Evolutionary conservation across 2,888 invertebrate species (phyloP).

Genomic region (Pyrrhia umbra): DNA sequence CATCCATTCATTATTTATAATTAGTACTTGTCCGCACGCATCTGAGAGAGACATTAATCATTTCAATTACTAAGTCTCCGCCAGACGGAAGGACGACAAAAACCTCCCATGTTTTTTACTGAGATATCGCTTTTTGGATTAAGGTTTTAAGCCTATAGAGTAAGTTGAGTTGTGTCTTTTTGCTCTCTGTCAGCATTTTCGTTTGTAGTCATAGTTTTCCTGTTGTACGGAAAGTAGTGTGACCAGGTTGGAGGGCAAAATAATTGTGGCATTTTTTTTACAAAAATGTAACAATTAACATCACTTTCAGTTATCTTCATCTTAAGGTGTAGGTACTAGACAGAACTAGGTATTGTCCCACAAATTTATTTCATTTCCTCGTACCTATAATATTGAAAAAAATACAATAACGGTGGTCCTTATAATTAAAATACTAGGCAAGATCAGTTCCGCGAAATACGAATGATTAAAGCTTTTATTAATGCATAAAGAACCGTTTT

Average conservation of each 20-base stretch:
- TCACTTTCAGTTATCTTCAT: no score
- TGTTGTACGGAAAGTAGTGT: background rate
- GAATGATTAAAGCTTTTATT: slow-evolving; percentile 12
- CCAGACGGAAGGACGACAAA: slow-evolving; percentile 62
- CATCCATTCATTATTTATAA: slow-evolving; percentile 83
- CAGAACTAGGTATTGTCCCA: no score
- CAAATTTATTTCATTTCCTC: no score
- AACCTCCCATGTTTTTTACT: slow-evolving; percentile 53
- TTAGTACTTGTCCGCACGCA: slow-evolving; percentile 72
- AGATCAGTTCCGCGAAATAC: background rate
- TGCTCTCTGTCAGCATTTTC: slow-evolving; percentile 24
- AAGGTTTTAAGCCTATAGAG: slow-evolving; percentile 36
- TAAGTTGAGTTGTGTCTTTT: slow-evolving; percentile 7
- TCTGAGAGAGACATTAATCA: slow-evolving; percentile 77
- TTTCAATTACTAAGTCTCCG: slow-evolving; percentile 74
- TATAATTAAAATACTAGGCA: no score
- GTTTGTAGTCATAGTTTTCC: background rate
- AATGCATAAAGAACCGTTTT: slow-evolving; percentile 17
- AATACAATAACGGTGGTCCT: background rate
- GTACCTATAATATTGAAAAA: no score
- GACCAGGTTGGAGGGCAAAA: background rate
- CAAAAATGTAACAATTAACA: no score
- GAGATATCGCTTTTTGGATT: slow-evolving; percentile 44
- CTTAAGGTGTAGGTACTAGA: no score
- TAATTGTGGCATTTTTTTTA: background rate